phyloP scores from a whole-genome alignment of 2,888 invertebrate genomes.

The Fragum whitleyi region DNA sequence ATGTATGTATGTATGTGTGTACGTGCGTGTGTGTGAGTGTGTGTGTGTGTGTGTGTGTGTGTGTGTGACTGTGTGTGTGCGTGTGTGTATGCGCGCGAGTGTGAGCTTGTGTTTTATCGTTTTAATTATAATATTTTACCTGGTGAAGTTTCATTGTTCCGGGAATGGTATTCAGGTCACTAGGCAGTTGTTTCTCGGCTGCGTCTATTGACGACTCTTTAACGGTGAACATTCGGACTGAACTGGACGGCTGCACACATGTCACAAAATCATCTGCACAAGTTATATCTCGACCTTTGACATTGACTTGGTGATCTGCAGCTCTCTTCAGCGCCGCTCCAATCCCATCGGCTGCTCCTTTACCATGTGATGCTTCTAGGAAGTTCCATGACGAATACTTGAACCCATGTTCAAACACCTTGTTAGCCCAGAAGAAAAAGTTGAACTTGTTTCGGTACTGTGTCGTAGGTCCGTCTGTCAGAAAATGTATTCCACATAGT shows the following conservation, averaged over 20 bases:
- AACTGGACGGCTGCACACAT: conserved; percentile 19
- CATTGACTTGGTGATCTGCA: conserved; percentile 67
- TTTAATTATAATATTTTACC: neutral
- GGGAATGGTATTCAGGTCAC: neutral
- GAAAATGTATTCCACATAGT: conserved; percentile 51
- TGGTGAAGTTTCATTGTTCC: neutral
- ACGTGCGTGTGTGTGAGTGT: no score
- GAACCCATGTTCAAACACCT: conserved; percentile 64
- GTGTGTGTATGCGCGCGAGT: no score
- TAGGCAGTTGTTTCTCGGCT: neutral
- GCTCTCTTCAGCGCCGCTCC: conserved; percentile 77
- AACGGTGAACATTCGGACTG: neutral
- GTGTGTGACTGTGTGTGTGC: no score
- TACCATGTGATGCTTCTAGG: conserved; percentile 81
- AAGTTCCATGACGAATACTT: conserved; percentile 77
- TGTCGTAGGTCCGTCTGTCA: conserved; percentile 82
- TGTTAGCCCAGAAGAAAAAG: conserved; percentile 69
- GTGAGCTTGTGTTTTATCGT: no score
- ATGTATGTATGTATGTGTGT: no score
- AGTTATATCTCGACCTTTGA: neutral
- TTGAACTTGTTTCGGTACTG: conserved; percentile 82
- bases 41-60: neutral
- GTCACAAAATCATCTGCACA: no score
- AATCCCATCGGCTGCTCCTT: conserved; percentile 80
- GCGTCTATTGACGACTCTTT: neutral